Evolutionary conservation across 2,888 invertebrate genomes (phyloP), one percentile per base, ranked within the genome.

Genomic region (Drosophila aldrichi): DNA sequence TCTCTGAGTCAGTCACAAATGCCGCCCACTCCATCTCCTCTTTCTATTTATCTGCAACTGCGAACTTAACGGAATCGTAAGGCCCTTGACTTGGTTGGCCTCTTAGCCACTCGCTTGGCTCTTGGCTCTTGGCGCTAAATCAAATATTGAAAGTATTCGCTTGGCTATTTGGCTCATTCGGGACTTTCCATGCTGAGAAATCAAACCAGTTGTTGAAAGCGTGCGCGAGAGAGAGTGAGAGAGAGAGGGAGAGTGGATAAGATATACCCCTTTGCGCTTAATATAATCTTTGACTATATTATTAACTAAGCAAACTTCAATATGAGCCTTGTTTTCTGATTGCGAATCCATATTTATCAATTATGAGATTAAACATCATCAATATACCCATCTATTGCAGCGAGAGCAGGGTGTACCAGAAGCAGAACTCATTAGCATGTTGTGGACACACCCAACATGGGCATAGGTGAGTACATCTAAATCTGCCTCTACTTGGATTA

Each of bases 151-250:
- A 52, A 25, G 62, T 59, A 66, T 65, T 73, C 32, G 44, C 55
- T 56, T 58, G 22, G 36, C 25, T 41, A 43, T 36, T 51, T 49
- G 16, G 49, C 58, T 43, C 25, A 34, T 7, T 49, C 25, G 73
- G 60, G 44, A 44, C 41, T 63, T 55, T 73, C 36, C 74, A 14
- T 29, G 9, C 8, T 25, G 10, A 55, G 38, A 49, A 77, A 77
- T 73, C 32, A 77, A 77, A 78, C 78, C 74, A 66, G 79, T 74
- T 77, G 36, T 25, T 16, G 9, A 44, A 16, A 40, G 22, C 36
- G 38, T 49, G 18, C 5, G 9, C 43, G 20, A 34, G 34, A 18
- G 46, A 4, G 9, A 14, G 12, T 4, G 22, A 43, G 36, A 18
- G 18, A 16, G 18, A 12, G 36, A n/a, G 38, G 25, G 36, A 3